Evolutionary conservation across 2,113 vertebrate genomes (phyloP), one percentile per base, ranked within the genome.

Genomic region (Geococcyx californianus): DNA sequence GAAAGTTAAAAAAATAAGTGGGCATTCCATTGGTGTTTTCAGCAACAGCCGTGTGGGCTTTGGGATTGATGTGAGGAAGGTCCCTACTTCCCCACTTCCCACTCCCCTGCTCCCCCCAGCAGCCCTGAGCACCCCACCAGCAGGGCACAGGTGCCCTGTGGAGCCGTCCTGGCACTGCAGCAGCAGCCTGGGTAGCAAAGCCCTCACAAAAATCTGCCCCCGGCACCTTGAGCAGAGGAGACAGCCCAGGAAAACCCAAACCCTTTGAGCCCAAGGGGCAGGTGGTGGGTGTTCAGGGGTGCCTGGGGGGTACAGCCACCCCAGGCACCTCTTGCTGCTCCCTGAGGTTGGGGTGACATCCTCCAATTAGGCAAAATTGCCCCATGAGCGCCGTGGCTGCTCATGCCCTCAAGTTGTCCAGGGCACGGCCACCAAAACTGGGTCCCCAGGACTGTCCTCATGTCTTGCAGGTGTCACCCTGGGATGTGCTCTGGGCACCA

Each of bases 351-450:
- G 64, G 40, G 40, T 42, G 66, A 54, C 60, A 49, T 18, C 16
- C 13, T 14, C 45, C 2, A 0, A 5, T 1, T 3, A 3, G 2
- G 25, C 44, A 49, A 83, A 79, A 76, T 29, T 45, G 8, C 14
- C 45, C 34, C 3, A 1, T 23, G 33, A 79, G n/a, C 24, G 20
- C 56, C 16, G 0, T 0, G 1, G 16, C 20, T 28, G 14, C 34
- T 26, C 10, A 3, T 28, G 13, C 13, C 31, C 42, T 67, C 29
- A 5, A 1, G 0, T 16, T 8, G 0, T 28, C n/a, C 1, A 1
- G 38, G 66, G 17, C 34, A 40, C 8, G 2, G 33, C 21, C 78
- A 38, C 17, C 70, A 17, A 18, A 66, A 19, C 51, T 40, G 69
- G 7, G 16, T 17, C 38, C n/a, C 70, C 11, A 11, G 38, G 10